phyloP scores from a whole-genome alignment of 2,113 vertebrate species.

The Microcebus griseorufus region DNA sequence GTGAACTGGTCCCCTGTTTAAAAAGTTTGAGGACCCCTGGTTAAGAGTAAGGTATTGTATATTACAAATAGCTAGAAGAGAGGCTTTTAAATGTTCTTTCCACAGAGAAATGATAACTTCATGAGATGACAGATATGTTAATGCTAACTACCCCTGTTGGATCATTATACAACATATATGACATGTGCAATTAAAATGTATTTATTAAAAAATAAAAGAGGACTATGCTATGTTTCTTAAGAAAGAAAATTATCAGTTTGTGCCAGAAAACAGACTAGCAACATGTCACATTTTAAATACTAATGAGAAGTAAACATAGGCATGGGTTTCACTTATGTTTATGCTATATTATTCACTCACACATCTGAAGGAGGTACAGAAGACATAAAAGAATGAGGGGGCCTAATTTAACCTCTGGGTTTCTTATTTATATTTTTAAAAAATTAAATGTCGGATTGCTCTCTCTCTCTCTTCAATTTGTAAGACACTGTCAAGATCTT shows the following conservation, averaged over 20 bases:
- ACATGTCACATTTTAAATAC: background rate
- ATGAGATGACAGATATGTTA: background rate
- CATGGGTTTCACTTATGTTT: background rate
- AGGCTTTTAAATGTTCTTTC: background rate
- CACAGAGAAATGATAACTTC: background rate
- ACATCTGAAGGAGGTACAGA: background rate
- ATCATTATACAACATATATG: background rate
- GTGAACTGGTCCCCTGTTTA: too few relatives aligned
- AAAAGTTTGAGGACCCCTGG: background rate
- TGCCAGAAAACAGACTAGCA: background rate
- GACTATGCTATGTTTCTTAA: background rate
- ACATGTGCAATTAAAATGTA: background rate
- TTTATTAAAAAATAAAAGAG: background rate
- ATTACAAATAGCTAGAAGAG: background rate
- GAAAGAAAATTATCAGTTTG: background rate
- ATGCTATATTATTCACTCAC: background rate
- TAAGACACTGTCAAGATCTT: background rate
- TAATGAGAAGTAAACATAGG: background rate
- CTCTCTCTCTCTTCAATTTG: background rate
- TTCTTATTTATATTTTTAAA: background rate
- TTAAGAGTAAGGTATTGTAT: background rate
- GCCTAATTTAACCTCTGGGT: accelerated
- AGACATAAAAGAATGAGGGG: background rate
- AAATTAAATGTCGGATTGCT: too few relatives aligned
- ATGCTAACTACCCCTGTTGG: background rate